Evolutionary conservation across 2,797 vertebrate species (phyloP), one percentile per base, ranked within the genome.

Genomic region (Eulemur rubriventer): DNA sequence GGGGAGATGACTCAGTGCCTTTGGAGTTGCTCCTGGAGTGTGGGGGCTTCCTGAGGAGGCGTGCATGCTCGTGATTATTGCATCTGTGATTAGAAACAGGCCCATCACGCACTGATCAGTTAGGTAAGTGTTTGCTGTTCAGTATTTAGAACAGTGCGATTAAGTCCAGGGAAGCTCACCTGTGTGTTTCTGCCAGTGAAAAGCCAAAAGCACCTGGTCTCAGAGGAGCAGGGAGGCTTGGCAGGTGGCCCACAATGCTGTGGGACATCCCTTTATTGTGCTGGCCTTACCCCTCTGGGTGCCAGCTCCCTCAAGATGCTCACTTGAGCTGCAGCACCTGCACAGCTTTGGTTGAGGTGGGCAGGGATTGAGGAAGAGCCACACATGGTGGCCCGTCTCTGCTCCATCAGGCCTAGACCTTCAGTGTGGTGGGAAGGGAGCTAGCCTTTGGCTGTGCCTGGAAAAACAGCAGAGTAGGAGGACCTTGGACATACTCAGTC

Each of bases 21-120:
- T 96, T 98, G 97, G 97, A 97, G 88, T 91, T 17, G 78, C 96
- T 98, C 90, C 97, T 97, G 89, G 89, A 96, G 48, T 80, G 28
- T 88, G 95, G 90, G 88, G 92, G 95, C 95, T 95, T 98, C 78
- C 73, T 94, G 9, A 94, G 85, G 95, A 92, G 97, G 97, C 84
- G 86, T 69, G 87, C 70, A 17, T 24, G 38, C 95, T 94, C 85
- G 92, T 97, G 96, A 97, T 96, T 10, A 55, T 89, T 84, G 69
- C 97, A 96, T 97, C 96, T 91, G 87, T 88, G 95, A 81, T 92
- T 97, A 94, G 97, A 96, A 95, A 70, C 33, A 87, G 61, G 84
- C 93, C 81, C 18, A 11, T 81, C 72, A 70, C 28, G 30, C 63
- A 5, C 82, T 11, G 63, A 93, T 94, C 67, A 59, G 94, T 97